These are phyloP conservation scores for Dufourea novaeangliae DNA, from an alignment of 1,140 invertebrate species.

Conservation along the genomic window DNA sequence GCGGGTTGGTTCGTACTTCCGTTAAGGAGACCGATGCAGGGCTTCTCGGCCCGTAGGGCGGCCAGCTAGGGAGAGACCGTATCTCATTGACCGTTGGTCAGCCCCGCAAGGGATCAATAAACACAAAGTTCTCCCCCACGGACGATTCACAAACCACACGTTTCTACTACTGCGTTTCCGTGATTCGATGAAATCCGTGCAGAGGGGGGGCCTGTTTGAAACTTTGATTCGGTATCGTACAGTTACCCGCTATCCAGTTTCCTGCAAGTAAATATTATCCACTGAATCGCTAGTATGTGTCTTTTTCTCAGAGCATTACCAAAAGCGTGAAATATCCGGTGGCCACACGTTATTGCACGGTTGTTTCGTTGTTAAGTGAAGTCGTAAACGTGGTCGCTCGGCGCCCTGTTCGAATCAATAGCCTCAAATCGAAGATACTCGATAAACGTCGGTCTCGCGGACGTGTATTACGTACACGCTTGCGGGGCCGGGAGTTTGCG, in stretches of 20 bases:
- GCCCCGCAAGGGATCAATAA: slow-evolving; percentile 79
- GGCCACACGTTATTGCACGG: too few relatives aligned
- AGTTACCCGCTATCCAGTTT: too few relatives aligned
- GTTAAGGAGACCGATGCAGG: slow-evolving; percentile 69
- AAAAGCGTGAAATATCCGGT: not conserved
- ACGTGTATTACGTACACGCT: slow-evolving; percentile 26
- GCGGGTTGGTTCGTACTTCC: slow-evolving; percentile 70
- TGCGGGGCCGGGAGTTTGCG: slow-evolving; percentile 39
- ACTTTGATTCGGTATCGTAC: too few relatives aligned
- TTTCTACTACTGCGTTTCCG: not conserved
- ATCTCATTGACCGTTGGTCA: slow-evolving; percentile 82
- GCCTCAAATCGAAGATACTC: not conserved
- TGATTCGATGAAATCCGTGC: not conserved
- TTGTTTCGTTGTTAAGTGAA: too few relatives aligned
- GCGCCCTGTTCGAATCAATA: not conserved
- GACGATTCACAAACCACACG: slow-evolving; percentile 32
- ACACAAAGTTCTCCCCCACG: slow-evolving; percentile 47
- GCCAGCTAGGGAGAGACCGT: slow-evolving; percentile 74
- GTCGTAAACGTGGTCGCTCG: not conserved
- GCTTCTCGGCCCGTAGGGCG: slow-evolving; percentile 52
- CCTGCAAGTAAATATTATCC: not conserved
- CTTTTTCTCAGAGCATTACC: not conserved
- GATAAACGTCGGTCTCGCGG: slow-evolving; percentile 8
- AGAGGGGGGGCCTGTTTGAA: too few relatives aligned
- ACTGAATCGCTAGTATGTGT: not conserved